Evolutionary conservation across 2,113 vertebrate genomes (phyloP).

Genomic region (Neolamprologus tretocephalus): DNA sequence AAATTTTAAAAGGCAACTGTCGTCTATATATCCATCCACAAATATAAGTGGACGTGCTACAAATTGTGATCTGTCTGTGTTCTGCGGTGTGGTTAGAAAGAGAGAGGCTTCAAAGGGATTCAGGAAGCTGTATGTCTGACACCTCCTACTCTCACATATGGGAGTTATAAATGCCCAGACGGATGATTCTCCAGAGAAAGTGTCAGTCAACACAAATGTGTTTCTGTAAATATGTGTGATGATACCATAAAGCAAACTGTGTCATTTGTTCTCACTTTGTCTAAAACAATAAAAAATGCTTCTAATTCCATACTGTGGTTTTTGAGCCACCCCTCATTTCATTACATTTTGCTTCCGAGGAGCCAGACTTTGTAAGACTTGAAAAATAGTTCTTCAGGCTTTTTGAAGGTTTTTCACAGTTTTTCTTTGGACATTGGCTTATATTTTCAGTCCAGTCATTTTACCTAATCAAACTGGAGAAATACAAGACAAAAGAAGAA

Average conservation of each 20-base stretch:
- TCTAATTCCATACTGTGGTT: not conserved
- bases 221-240: not conserved
- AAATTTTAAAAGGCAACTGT: not conserved
- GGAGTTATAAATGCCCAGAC: not conserved
- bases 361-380: not conserved
- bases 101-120: not conserved
- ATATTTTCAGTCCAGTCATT: not conserved
- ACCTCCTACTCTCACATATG: conserved; percentile 10
- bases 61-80: not conserved
- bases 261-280: not conserved
- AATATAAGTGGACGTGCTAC: not conserved
- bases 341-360: rapidly evolving
- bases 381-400: not conserved
- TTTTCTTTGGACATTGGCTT: not conserved
- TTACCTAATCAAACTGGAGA: not conserved
- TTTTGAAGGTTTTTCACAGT: not conserved
- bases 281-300: not conserved
- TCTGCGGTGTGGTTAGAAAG: not conserved
- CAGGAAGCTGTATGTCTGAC: not conserved
- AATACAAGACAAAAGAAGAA: not conserved
- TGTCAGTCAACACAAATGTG: not conserved
- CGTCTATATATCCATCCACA: not conserved
- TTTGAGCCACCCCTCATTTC: not conserved
- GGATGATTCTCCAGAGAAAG: not conserved
- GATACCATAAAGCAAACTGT: not conserved